Evolutionary conservation across 2,797 vertebrate species (phyloP).

Genomic region (Cryptoprocta ferox): DNA sequence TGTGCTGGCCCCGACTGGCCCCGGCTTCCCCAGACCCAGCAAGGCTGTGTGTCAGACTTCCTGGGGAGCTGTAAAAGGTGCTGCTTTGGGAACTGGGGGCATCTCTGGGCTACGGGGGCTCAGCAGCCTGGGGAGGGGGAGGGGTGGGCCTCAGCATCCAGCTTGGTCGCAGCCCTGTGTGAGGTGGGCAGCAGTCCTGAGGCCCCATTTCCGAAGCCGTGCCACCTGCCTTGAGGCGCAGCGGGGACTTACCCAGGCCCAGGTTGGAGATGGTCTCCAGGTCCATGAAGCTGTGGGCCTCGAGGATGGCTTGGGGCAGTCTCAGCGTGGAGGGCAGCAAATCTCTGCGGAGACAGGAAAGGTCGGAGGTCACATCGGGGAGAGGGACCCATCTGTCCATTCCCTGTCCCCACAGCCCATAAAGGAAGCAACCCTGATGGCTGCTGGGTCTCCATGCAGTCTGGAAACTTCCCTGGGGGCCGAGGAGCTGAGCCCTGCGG

Average conservation of each 20-base stretch:
- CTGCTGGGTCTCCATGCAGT: neutral
- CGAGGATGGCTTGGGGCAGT: slow-evolving; percentile 92
- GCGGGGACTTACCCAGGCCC: slow-evolving; percentile 91
- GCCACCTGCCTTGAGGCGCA: fast-evolving
- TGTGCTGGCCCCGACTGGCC: neutral
- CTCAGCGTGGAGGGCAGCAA: slow-evolving; percentile 92
- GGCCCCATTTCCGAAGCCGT: neutral
- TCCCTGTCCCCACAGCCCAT: no score
- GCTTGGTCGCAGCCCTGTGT: neutral
- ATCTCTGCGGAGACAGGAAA: slow-evolving; percentile 88
- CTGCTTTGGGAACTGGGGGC: neutral
- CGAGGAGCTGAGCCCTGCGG: neutral
- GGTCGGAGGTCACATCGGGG: neutral
- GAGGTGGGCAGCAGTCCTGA: neutral
- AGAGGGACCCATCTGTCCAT: neutral
- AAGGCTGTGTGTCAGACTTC: neutral
- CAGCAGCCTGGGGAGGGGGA: neutral
- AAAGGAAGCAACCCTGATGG: fast-evolving
- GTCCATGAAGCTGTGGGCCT: slow-evolving; percentile 90
- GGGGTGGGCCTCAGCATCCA: neutral
- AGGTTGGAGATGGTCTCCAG: slow-evolving; percentile 93
- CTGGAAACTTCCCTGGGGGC: neutral
- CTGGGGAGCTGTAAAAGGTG: neutral
- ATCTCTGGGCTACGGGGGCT: fast-evolving
- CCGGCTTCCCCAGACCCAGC: neutral